These are phyloP conservation scores for Antennarius maculatus DNA, from an alignment of 2,797 vertebrate genomes.

Conservation along the genomic window DNA sequence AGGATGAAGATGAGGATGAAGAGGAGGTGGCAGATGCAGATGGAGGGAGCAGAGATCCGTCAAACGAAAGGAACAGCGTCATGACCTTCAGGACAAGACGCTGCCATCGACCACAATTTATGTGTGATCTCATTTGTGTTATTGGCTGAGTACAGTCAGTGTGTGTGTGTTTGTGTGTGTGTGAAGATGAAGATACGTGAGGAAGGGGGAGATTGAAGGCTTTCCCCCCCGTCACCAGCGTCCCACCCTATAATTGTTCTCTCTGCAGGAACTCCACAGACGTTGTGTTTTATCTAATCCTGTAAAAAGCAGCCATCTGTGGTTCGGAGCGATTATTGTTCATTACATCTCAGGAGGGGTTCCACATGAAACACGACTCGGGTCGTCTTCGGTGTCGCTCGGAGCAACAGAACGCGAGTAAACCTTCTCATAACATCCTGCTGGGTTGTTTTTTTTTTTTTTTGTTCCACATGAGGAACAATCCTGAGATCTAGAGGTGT, in stretches of 20 bases:
- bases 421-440: background rate
- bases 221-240: constrained; percentile 31
- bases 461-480: background rate
- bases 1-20: constrained; percentile 1
- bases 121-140: constrained; percentile 33
- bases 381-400: constrained; percentile 22
- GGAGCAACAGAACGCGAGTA: constrained; percentile 21
- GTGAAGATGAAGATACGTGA: constrained; percentile 19
- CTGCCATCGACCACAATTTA: constrained; percentile 13
- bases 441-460: background rate
- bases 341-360: constrained; percentile 55
- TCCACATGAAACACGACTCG: constrained; percentile 51
- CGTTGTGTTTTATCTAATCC: constrained; percentile 64
- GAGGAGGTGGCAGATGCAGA: constrained; percentile 61
- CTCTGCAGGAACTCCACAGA: constrained; percentile 55
- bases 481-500: no score
- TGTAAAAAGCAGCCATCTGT: constrained; percentile 52
- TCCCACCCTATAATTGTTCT: constrained; percentile 10
- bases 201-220: constrained; percentile 57
- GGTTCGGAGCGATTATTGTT: constrained; percentile 68
- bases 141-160: constrained; percentile 51
- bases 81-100: constrained; percentile 77
- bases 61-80: constrained; percentile 47
- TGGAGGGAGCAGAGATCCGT: constrained; percentile 56
- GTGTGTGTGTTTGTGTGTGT: constrained; percentile 5